Conservation (phyloP, 2,888 invertebrate species). For the Drosophila mulleri region DNA sequence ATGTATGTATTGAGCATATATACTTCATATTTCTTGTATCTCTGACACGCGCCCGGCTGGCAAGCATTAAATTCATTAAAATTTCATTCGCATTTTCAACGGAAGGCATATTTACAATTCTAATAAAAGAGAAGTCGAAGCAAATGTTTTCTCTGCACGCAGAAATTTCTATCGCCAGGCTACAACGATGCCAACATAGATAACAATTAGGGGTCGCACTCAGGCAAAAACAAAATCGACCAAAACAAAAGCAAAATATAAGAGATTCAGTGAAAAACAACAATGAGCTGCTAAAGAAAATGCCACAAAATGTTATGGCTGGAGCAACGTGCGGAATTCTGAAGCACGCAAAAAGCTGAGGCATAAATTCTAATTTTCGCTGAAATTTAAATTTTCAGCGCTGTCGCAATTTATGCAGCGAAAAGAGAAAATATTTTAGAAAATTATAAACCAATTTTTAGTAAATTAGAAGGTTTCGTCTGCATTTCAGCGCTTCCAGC, state of each 20-base stretch:
- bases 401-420: constrained; percentile 46
- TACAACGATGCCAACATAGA: constrained; percentile 66
- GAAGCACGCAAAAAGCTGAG: constrained; percentile 30
- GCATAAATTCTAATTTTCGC: constrained; percentile 64
- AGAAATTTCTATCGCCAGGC: constrained; percentile 34
- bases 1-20: background rate
- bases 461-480: constrained; percentile 53
- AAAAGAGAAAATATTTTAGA: constrained; percentile 55
- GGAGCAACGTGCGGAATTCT: constrained; percentile 21
- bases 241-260: background rate
- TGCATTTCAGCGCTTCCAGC: constrained; percentile 6
- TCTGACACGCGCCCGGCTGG: constrained; percentile 20
- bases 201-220: constrained; percentile 66
- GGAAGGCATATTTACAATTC: constrained; percentile 71
- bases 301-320: constrained; percentile 36
- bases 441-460: constrained; percentile 72
- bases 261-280: constrained; percentile 19
- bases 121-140: constrained; percentile 50
- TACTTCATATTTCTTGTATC: constrained; percentile 1
- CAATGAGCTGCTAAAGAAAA: constrained; percentile 24
- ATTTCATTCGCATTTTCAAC: constrained; percentile 65
- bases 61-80: constrained; percentile 76
- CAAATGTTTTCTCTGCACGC: constrained; percentile 59
- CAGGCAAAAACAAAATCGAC: background rate
- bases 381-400: constrained; percentile 55